These are phyloP conservation scores for Nothocercus julius DNA, from an alignment of 2,113 vertebrate genomes.

Conservation along the genomic window DNA sequence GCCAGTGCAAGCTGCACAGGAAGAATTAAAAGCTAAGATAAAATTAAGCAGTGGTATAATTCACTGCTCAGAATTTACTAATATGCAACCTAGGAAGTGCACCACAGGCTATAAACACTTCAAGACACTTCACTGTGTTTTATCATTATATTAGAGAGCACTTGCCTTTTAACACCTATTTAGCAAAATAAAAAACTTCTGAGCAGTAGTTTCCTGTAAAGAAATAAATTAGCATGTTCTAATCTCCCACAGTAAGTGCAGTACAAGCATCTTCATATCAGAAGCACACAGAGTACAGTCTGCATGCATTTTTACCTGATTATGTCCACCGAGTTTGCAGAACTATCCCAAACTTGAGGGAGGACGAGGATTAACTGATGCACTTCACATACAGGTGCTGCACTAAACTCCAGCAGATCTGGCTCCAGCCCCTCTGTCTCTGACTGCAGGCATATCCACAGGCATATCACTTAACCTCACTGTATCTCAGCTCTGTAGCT, in stretches of 20 bases:
- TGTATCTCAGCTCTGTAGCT: not conserved
- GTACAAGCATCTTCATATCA: not conserved
- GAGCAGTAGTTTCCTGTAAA: slow-evolving; percentile 34
- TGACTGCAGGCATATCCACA: not conserved
- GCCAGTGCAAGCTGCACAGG: not conserved
- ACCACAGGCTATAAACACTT: slow-evolving; percentile 68
- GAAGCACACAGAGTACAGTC: not conserved
- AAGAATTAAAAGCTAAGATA: slow-evolving; percentile 55
- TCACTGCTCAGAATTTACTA: slow-evolving; percentile 65
- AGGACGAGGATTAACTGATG: not conserved
- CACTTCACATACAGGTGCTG: not conserved
- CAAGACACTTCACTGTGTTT: slow-evolving; percentile 55
- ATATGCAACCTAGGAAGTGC: slow-evolving; percentile 48
- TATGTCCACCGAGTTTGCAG: not conserved
- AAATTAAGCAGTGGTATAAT: slow-evolving; percentile 58
- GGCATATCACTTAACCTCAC: not conserved
- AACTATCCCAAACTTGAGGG: not conserved
- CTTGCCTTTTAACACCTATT: slow-evolving; percentile 61
- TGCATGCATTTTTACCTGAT: not conserved
- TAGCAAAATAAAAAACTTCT: slow-evolving; percentile 67
- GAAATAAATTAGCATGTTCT: slow-evolving; percentile 33
- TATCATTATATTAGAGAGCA: slow-evolving; percentile 60
- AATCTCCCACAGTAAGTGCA: not conserved
- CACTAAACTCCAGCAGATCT: not conserved
- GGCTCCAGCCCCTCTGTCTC: not conserved